These are phyloP conservation scores for Spinibarbus caldwelli DNA, from an alignment of 2,797 vertebrate genomes.

Conservation along the genomic window DNA sequence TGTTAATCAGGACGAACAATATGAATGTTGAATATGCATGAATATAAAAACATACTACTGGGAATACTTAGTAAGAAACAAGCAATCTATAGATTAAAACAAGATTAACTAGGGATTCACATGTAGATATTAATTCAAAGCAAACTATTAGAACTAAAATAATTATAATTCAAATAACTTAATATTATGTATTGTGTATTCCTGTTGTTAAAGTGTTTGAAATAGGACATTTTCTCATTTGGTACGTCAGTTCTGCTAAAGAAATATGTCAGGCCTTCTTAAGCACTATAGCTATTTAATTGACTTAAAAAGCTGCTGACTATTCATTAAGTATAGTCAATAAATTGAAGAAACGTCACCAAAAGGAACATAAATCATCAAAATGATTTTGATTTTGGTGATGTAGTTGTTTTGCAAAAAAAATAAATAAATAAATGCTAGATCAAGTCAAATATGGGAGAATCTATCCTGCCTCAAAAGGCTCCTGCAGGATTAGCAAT, in stretches of 20 bases:
- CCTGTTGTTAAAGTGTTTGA: not conserved
- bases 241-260: not conserved
- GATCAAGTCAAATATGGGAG: too few species aligned
- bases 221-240: not conserved
- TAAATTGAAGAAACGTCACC: not conserved
- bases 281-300: not conserved
- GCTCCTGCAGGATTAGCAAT: too few species aligned
- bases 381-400: too few species aligned
- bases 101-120: not conserved
- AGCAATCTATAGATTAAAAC: not conserved
- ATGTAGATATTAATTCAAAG: not conserved
- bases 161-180: not conserved
- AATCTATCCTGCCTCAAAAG: too few species aligned
- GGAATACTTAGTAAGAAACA: not conserved
- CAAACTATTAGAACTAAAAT: not conserved
- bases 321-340: not conserved
- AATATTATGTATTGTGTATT: not conserved
- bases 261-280: not conserved
- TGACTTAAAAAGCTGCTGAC: not conserved
- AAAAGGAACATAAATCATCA: too few species aligned
- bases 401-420: too few species aligned
- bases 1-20: slow-evolving; percentile 4
- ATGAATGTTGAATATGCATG: slow-evolving; percentile 16
- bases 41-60: not conserved
- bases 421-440: too few species aligned